A percentile compares a stretch with the other conserved stretches of the same genome.
Evolutionary conservation across 2,888 invertebrate species (phyloP).

Genomic region (Drosophila mulleri): DNA sequence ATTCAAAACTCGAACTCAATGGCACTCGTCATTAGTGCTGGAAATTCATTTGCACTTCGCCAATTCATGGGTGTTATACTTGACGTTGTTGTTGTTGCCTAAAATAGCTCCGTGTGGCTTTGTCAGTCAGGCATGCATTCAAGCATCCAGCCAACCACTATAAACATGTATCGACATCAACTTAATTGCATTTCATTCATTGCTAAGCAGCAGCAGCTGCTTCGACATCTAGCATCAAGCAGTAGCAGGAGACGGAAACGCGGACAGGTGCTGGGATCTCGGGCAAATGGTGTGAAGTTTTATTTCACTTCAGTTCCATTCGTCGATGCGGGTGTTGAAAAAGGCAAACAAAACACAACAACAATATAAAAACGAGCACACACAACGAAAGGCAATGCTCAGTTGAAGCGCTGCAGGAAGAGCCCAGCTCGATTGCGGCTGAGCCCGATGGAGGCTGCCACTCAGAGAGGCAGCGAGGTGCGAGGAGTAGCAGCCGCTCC

Average conservation of each 20-base stretch:
- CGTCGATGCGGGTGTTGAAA: constrained; percentile 43
- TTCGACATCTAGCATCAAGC: constrained; percentile 12
- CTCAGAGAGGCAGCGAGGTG: constrained; percentile 26
- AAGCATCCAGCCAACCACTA: constrained; percentile 42
- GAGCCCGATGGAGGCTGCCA: constrained; percentile 36
- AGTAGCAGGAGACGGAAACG: not conserved
- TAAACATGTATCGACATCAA: constrained; percentile 73
- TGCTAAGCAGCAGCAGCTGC: constrained; percentile 64
- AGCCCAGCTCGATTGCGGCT: constrained; percentile 17
- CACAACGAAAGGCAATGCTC: constrained; percentile 58
- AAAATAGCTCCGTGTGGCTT: constrained; percentile 29
- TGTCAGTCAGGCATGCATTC: constrained; percentile 37
- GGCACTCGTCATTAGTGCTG: constrained; percentile 19
- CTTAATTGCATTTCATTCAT: constrained; percentile 80
- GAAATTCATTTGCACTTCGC: constrained; percentile 47
- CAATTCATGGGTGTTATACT: constrained; percentile 23
- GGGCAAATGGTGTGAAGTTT: constrained; percentile 77
- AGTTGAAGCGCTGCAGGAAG: constrained; percentile 12
- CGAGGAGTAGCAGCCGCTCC: constrained; percentile 35
- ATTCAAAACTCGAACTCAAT: constrained; percentile 28
- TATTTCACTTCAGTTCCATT: constrained; percentile 69
- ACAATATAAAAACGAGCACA: constrained; percentile 19
- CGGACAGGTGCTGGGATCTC: constrained; percentile 5
- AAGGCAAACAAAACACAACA: constrained; percentile 12
- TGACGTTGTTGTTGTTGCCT: constrained; percentile 1